Percentiles rank a stretch among this genome's conserved stretches.
Conservation (phyloP, 2,113 vertebrate species). For the Mesitornis unicolor region DNA sequence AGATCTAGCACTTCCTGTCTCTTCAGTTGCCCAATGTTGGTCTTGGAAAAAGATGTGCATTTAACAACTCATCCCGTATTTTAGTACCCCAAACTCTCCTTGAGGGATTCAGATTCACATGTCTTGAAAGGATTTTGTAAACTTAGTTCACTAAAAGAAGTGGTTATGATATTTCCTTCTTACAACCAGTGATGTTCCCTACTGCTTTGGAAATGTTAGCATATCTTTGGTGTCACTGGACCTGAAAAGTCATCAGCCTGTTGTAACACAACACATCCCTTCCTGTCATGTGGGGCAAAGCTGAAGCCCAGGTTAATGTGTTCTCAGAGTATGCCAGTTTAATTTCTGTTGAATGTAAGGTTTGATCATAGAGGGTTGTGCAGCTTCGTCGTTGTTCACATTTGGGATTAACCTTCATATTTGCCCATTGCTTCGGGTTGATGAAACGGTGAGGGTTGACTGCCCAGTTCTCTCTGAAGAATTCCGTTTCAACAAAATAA, state of each 20-base stretch:
- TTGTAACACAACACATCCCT: not conserved
- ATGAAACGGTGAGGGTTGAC: not conserved
- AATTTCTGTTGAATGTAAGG: not conserved
- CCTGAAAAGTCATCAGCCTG: not conserved
- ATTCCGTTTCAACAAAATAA: not conserved
- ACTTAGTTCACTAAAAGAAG: not conserved
- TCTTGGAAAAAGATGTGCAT: not conserved
- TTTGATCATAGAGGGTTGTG: not conserved
- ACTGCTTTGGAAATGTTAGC: not conserved
- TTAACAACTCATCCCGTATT: not conserved
- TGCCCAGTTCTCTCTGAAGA: not conserved
- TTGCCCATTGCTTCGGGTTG: not conserved
- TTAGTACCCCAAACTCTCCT: not conserved
- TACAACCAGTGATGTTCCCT: not conserved
- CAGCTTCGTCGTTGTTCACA: not conserved
- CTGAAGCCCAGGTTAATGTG: not conserved
- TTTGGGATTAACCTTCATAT: not conserved
- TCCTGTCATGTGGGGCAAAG: not conserved
- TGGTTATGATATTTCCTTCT: not conserved
- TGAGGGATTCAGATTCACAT: not conserved
- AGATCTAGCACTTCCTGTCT: not conserved
- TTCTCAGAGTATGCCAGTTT: not conserved
- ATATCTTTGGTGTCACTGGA: not conserved
- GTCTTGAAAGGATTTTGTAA: not conserved
- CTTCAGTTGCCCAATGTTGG: not conserved